Evolutionary conservation across 2,797 vertebrate species (phyloP).

Genomic region (Gouania willdenowi): DNA sequence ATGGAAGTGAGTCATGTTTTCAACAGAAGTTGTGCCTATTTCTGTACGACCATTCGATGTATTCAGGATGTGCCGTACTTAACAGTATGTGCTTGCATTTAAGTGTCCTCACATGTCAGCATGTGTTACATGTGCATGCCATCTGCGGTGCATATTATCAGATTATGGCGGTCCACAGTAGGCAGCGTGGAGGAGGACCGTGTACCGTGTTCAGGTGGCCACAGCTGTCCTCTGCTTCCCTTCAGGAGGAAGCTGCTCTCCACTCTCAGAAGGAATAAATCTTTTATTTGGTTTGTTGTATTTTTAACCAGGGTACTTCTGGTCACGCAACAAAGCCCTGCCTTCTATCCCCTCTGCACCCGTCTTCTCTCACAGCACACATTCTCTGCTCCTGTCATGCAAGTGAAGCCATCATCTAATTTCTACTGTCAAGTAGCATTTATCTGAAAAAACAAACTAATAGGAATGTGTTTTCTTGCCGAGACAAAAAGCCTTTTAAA

Average conservation of each 20-base stretch:
- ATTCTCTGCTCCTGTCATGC: slow-evolving; percentile 30
- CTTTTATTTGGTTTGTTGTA: slow-evolving; percentile 80
- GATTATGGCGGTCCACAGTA: slow-evolving; percentile 17
- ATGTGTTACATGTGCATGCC: slow-evolving; percentile 12
- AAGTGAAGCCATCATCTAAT: slow-evolving; percentile 20
- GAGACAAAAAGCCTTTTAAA: neutral
- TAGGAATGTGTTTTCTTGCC: neutral
- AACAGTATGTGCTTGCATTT: slow-evolving; percentile 7
- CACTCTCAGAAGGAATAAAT: slow-evolving; percentile 80
- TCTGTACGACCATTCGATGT: neutral
- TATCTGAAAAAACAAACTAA: neutral
- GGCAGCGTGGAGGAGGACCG: slow-evolving; percentile 24
- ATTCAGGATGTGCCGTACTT: slow-evolving; percentile 2
- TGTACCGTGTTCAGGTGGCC: slow-evolving; percentile 64
- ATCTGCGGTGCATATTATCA: slow-evolving; percentile 29
- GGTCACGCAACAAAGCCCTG: slow-evolving; percentile 70
- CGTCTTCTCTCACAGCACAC: slow-evolving; percentile 19
- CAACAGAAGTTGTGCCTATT: slow-evolving; percentile 67
- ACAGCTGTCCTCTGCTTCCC: slow-evolving; percentile 48
- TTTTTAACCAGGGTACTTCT: slow-evolving; percentile 77
- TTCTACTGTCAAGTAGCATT: slow-evolving; percentile 5
- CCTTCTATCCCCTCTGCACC: slow-evolving; percentile 25
- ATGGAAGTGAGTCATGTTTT: slow-evolving; percentile 89
- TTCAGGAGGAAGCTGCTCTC: slow-evolving; percentile 64
- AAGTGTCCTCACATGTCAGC: slow-evolving; percentile 12